Conservation (phyloP, 2,797 vertebrate species). For the Melanotaenia nigrans region DNA sequence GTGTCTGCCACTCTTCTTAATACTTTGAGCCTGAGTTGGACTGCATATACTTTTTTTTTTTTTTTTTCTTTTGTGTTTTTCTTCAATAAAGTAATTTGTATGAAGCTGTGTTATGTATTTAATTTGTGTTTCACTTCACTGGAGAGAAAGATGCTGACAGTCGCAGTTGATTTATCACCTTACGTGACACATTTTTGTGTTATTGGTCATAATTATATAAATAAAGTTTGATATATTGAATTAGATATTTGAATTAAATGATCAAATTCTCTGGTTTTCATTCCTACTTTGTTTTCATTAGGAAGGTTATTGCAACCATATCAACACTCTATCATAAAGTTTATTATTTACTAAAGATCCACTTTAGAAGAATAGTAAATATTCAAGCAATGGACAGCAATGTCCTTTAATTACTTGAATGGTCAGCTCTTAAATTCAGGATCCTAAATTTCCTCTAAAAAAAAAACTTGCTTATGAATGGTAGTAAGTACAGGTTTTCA, state of each 20-base stretch:
- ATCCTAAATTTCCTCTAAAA: too few relatives aligned
- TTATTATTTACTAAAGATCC: too few relatives aligned
- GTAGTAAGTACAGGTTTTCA: too few relatives aligned
- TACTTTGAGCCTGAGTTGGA: constrained; percentile 50
- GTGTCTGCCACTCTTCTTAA: constrained; percentile 53
- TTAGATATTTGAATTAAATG: background rate
- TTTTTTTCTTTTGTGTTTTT: constrained; percentile 19
- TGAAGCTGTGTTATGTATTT: constrained; percentile 64
- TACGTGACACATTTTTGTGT: background rate
- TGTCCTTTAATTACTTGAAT: too few relatives aligned
- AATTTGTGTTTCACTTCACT: constrained; percentile 64
- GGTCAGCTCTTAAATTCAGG: too few relatives aligned
- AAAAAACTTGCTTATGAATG: too few relatives aligned
- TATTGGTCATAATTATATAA: too few relatives aligned
- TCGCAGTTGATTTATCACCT: background rate
- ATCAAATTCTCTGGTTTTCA: background rate
- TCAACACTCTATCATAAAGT: background rate
- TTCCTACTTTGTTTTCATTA: background rate
- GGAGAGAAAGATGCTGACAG: background rate
- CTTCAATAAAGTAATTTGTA: constrained; percentile 71
- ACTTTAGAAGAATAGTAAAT: too few relatives aligned
- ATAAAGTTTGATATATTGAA: too few relatives aligned
- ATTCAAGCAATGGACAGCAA: too few relatives aligned
- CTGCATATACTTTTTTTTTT: constrained; percentile 13
- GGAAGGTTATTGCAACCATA: background rate